Base-by-base conservation (phyloP, 1,140 invertebrate genomes). In the Solenopsis fugax region DNA sequence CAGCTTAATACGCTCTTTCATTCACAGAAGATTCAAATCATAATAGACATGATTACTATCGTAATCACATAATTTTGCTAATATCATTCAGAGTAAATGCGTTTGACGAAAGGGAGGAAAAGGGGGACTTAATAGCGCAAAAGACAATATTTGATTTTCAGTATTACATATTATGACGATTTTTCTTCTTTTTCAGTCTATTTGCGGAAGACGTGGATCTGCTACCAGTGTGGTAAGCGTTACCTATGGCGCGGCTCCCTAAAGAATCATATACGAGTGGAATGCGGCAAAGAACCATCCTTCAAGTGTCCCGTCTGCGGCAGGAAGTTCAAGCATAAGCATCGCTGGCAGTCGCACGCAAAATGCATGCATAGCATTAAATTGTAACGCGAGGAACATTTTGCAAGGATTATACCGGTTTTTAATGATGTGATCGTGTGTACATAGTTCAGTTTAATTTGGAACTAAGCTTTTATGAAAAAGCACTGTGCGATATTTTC, bases 251-350 rank as follows among this genome's bases (percentile, higher is more conserved):
- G 94, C 60, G 94, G 94, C 52, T 95, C 96, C 12, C 91, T 96
- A 58, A 94, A 93, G 78, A 94, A 95, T 82, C 96, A 96, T 86
- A 93, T 96, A 21, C 94, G 95, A 16, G 95, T 96, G 69, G 96
- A 96, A 80, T 96, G 96, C 87, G 96, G 96, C 56, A 96, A 96
- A 78, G 95, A 95, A 69, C 96, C 96, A 34, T 93, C 95, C 6
- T 96, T 96, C 91, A 91, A 93, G 50, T 96, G 96, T 89, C 94
- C 94, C 0, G 93, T 95, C 62, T 96, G 96, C 89, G 93, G 95
- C 56, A 95, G 95, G 78, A 94, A 93, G 64, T 96, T 96, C 93
- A 95, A 95, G 73, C 95, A 96, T 89, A 96, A 96, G 87, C 95
- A 96, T 87, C 93, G 95, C 12, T 93, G 94, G 90, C 90, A 93